These are phyloP conservation scores for Andrena fulva DNA, from an alignment of 2,888 invertebrate genomes.

Conservation along the genomic window DNA sequence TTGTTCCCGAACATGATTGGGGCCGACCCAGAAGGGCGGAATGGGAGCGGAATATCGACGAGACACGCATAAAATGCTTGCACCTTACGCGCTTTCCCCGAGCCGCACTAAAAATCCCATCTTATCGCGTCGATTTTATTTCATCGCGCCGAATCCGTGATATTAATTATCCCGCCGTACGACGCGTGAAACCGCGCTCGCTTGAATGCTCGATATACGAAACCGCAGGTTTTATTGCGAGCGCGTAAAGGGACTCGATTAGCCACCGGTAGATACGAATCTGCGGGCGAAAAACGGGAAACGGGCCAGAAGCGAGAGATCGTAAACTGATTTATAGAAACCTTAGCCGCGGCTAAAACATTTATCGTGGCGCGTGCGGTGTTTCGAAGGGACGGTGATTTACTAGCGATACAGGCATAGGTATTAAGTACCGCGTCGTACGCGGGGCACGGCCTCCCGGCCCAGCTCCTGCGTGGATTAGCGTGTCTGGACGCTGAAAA, in stretches of 20 bases:
- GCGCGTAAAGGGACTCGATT: slow-evolving; percentile 1
- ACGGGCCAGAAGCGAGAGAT: background rate
- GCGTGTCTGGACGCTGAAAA: slow-evolving; percentile 34
- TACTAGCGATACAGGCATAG: slow-evolving; percentile 33
- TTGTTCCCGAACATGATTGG: slow-evolving; percentile 65
- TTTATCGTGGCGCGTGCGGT: slow-evolving; percentile 42
- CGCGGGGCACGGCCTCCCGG: background rate
- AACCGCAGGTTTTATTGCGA: slow-evolving; percentile 9
- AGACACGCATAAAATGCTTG: slow-evolving; percentile 23
- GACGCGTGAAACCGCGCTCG: background rate
- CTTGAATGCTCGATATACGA: background rate
- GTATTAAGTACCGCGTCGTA: slow-evolving; percentile 38
- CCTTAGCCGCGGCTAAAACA: slow-evolving; percentile 25
- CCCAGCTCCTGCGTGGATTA: slow-evolving; percentile 18
- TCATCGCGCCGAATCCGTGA: background rate
- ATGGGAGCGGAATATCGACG: slow-evolving; percentile 37
- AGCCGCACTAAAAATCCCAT: slow-evolving; percentile 3
- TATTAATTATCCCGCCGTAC: slow-evolving; percentile 2
- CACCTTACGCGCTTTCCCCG: slow-evolving; percentile 49
- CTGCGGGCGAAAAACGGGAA: background rate
- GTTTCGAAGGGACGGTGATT: slow-evolving; percentile 42
- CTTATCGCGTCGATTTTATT: slow-evolving; percentile 10
- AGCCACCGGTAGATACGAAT: background rate
- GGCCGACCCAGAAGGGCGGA: slow-evolving; percentile 48
- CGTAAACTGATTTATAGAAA: slow-evolving; percentile 45